These are phyloP conservation scores for Danio choprae DNA, from an alignment of 2,797 vertebrate species.

Conservation along the genomic window DNA sequence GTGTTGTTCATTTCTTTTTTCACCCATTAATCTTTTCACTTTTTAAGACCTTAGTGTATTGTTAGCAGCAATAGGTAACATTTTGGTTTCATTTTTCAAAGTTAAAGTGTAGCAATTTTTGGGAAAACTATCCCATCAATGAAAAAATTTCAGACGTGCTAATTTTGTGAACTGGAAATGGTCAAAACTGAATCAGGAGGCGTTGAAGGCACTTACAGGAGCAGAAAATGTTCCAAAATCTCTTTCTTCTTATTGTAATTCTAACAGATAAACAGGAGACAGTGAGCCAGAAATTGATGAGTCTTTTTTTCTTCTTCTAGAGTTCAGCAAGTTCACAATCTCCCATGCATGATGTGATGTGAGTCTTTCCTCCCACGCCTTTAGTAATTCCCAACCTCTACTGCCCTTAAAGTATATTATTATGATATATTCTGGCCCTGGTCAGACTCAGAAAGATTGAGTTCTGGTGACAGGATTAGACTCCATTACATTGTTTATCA, in stretches of 20 bases:
- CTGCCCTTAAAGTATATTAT: not conserved
- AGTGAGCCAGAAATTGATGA: too few species aligned
- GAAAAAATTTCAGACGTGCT: not conserved
- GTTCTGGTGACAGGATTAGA: not conserved
- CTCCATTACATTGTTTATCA: not conserved
- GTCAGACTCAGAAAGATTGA: not conserved
- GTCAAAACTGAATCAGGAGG: not conserved
- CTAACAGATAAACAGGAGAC: not conserved
- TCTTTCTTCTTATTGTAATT: not conserved
- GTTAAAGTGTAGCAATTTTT: not conserved
- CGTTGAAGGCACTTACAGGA: not conserved
- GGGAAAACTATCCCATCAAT: not conserved
- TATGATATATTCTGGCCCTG: not conserved
- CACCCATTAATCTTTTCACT: too few species aligned
- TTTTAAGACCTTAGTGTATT: too few species aligned
- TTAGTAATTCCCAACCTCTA: not conserved
- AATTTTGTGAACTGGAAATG: not conserved
- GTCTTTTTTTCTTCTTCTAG: not conserved
- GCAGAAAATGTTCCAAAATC: not conserved
- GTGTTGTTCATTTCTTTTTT: too few species aligned
- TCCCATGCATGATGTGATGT: not conserved
- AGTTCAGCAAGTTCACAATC: not conserved
- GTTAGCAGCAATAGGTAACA: too few species aligned
- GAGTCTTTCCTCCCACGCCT: not conserved
- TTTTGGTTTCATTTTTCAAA: too few species aligned